These are phyloP conservation scores for Cyphomyrus plagiostoma DNA, from an alignment of 2,113 vertebrate species.

Conservation along the genomic window DNA sequence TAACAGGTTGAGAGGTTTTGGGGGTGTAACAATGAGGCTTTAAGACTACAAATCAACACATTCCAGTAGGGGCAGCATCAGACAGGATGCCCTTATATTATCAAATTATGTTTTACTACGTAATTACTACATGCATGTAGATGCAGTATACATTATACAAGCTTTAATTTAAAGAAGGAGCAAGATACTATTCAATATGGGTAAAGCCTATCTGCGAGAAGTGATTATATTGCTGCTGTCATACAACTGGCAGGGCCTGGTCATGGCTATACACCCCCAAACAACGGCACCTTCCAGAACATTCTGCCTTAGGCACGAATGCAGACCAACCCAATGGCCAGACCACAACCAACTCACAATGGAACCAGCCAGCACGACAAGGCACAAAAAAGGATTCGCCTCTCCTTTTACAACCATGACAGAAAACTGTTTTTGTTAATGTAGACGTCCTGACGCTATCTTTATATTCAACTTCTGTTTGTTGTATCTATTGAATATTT, in stretches of 20 bases:
- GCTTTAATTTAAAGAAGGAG: not conserved
- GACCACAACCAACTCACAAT: not conserved
- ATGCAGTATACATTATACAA: not conserved
- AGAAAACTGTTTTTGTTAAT: not conserved
- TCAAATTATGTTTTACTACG: not conserved
- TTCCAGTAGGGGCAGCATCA: not conserved
- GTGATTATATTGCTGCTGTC: not conserved
- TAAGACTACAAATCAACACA: not conserved
- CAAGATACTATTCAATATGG: not conserved
- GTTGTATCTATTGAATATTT: not conserved
- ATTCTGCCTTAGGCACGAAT: not conserved
- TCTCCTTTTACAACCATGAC: not conserved
- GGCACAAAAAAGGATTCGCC: not conserved
- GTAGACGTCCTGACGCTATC: not conserved
- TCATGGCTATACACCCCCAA: not conserved
- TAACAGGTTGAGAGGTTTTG: not conserved
- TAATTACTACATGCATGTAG: not conserved
- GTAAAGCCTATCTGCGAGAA: not conserved
- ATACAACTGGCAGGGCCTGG: not conserved
- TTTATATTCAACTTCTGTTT: not conserved
- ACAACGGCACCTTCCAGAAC: not conserved
- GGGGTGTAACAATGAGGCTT: not conserved
- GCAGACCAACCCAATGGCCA: not conserved
- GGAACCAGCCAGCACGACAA: not conserved
- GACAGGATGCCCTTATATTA: not conserved